phyloP scores from a whole-genome alignment of 2,113 vertebrate species.

The Hydrolagus affinis region DNA sequence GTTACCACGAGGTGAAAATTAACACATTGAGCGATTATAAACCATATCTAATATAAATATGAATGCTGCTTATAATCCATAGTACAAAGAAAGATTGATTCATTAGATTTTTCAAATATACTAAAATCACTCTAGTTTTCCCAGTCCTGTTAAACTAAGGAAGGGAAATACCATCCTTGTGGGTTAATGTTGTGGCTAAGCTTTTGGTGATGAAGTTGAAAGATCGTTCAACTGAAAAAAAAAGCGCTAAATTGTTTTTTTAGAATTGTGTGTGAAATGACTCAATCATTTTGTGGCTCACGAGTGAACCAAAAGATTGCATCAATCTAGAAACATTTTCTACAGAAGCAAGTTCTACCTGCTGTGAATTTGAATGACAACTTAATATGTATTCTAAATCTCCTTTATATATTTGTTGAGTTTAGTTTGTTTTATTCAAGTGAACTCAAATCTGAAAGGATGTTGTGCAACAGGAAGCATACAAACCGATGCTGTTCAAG shows the following conservation, averaged over 20 bases:
- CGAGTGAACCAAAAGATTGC: neutral
- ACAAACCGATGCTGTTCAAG: neutral
- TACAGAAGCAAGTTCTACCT: neutral
- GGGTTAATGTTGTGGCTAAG: too few relatives aligned
- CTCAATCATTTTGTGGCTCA: neutral
- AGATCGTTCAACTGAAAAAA: neutral
- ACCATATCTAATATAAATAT: too few relatives aligned
- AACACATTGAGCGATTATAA: too few relatives aligned
- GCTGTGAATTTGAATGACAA: neutral
- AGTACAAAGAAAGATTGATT: neutral
- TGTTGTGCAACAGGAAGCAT: neutral
- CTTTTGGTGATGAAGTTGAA: too few relatives aligned
- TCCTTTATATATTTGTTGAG: neutral
- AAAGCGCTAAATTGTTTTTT: neutral
- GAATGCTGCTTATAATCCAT: too few relatives aligned
- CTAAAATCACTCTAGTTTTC: neutral
- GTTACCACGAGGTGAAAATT: too few relatives aligned
- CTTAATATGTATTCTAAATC: too few relatives aligned
- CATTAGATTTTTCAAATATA: neutral
- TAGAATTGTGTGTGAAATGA: neutral
- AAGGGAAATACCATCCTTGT: too few relatives aligned
- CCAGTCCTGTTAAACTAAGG: too few relatives aligned
- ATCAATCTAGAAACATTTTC: neutral
- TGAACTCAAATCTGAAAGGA: neutral
- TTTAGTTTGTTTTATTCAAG: neutral